These are phyloP conservation scores for Xanthorhoe designata DNA, from an alignment of 2,888 invertebrate genomes.

Conservation along the genomic window DNA sequence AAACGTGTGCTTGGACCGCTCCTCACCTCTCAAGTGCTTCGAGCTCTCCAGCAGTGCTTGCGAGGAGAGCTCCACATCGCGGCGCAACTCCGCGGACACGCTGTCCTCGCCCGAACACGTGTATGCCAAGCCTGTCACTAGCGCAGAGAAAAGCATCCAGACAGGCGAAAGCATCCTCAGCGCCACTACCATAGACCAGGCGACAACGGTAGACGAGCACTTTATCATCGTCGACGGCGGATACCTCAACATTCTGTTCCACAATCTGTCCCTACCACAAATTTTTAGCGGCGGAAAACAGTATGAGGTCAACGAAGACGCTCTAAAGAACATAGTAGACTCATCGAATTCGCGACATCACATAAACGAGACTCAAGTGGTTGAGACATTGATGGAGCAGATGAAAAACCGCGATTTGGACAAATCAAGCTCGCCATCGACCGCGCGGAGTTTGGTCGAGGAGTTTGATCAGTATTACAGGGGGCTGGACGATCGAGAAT, in stretches of 20 bases:
- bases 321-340: slow-evolving; percentile 69
- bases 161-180: slow-evolving; percentile 61
- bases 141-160: slow-evolving; percentile 74
- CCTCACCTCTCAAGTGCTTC: slow-evolving; percentile 75
- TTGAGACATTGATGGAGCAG: slow-evolving; percentile 68
- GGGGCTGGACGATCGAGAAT: slow-evolving; percentile 60
- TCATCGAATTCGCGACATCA: slow-evolving; percentile 59
- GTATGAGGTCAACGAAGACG: slow-evolving; percentile 79
- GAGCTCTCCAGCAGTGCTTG: slow-evolving; percentile 78
- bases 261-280: slow-evolving; percentile 69
- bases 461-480: slow-evolving; percentile 77
- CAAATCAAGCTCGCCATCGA: slow-evolving; percentile 66
- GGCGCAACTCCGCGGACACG: slow-evolving; percentile 44
- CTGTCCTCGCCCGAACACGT: slow-evolving; percentile 32
- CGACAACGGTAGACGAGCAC: slow-evolving; percentile 64
- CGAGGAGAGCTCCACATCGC: slow-evolving; percentile 65
- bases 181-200: slow-evolving; percentile 41
- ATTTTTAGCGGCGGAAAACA: slow-evolving; percentile 76
- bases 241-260: slow-evolving; percentile 76
- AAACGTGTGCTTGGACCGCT: slow-evolving; percentile 57
- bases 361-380: slow-evolving; percentile 55
- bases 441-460: slow-evolving; percentile 76
- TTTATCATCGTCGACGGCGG: slow-evolving; percentile 75
- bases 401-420: slow-evolving; percentile 65
- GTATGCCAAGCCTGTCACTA: slow-evolving; percentile 40